A percentile compares a stretch with the other conserved stretches of the same genome.
These are phyloP conservation scores for Notolabrus celidotus DNA, from an alignment of 2,797 vertebrate species.

Conservation along the genomic window DNA sequence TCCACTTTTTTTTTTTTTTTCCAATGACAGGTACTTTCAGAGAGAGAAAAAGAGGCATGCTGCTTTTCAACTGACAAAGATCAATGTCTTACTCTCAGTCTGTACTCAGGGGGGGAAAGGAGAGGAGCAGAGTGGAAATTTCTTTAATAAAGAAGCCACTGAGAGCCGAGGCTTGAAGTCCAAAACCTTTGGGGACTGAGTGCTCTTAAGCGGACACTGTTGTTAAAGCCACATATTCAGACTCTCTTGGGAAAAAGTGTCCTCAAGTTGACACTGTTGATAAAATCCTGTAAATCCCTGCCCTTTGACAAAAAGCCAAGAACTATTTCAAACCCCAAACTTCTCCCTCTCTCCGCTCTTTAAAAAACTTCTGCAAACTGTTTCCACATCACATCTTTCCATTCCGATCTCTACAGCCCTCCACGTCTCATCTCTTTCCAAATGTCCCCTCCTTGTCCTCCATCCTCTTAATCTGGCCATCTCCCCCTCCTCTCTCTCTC, in stretches of 20 bases:
- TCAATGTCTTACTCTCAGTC: conserved; percentile 51
- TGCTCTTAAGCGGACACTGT: conserved; percentile 55
- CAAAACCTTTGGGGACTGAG: conserved; percentile 55
- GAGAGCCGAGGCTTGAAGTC: conserved; percentile 53
- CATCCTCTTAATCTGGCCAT: conserved; percentile 68
- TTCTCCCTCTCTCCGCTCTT: conserved; percentile 43
- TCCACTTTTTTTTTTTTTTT: conserved; percentile 42
- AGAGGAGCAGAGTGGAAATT: conserved; percentile 35
- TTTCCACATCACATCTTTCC: conserved; percentile 66
- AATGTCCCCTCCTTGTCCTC: conserved; percentile 71
- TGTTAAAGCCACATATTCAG: conserved; percentile 59
- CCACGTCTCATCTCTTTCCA: conserved; percentile 67
- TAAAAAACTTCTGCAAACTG: conserved; percentile 60
- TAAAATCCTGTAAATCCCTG: conserved; percentile 73
- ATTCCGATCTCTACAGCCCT: conserved; percentile 57
- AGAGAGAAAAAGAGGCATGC: conserved; percentile 22
- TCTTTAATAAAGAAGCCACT: conserved; percentile 51
- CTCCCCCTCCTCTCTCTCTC: conserved; percentile 55
- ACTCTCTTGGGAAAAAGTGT: conserved; percentile 63
- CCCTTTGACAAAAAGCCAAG: conserved; percentile 64
- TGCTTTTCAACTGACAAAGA: conserved; percentile 37
- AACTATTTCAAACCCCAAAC: conserved; percentile 68
- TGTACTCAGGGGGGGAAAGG: conserved; percentile 33
- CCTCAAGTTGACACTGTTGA: conserved; percentile 72
- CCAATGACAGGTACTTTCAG: conserved; percentile 34